Percentiles rank a stretch among this genome's conserved stretches.
Evolutionary conservation across 2,113 vertebrate species (phyloP).

Genomic region (Chionomys nivalis): DNA sequence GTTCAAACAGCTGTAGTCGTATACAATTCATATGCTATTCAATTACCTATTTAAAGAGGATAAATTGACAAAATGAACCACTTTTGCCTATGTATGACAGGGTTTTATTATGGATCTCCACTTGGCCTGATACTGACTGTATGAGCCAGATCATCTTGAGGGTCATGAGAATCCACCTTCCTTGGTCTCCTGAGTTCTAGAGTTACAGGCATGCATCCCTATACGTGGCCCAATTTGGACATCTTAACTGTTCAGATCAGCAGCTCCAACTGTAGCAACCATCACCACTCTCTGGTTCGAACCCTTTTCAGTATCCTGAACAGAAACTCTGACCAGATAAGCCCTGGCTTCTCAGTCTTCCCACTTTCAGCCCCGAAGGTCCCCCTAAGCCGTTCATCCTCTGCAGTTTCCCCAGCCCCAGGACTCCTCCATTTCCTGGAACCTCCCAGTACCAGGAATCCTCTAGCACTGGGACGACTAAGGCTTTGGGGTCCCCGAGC

Average conservation of each 20-base stretch:
- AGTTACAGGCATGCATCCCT: neutral
- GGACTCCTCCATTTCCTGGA: neutral
- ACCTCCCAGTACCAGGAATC: neutral
- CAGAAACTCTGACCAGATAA: neutral
- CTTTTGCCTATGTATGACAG: neutral
- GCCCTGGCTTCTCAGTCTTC: accelerated
- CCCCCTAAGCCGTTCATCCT: neutral
- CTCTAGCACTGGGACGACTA: too few relatives aligned
- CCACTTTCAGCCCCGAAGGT: too few relatives aligned
- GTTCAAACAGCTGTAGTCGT: neutral
- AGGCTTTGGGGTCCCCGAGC: neutral
- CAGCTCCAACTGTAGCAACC: neutral
- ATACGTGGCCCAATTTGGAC: neutral
- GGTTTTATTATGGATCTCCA: neutral
- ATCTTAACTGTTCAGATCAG: neutral
- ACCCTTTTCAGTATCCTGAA: neutral
- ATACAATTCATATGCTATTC: neutral
- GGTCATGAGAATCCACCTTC: neutral
- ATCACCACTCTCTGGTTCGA: neutral
- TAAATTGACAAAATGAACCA: neutral
- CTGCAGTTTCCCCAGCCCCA: neutral
- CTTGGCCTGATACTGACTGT: neutral
- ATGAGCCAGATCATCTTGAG: neutral
- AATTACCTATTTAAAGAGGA: neutral
- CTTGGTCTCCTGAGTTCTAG: neutral